A percentile compares a stretch with the other conserved stretches of the same genome.
Evolutionary conservation across 2,888 invertebrate species (phyloP).

Genomic region (Mallateleia sp.): DNA sequence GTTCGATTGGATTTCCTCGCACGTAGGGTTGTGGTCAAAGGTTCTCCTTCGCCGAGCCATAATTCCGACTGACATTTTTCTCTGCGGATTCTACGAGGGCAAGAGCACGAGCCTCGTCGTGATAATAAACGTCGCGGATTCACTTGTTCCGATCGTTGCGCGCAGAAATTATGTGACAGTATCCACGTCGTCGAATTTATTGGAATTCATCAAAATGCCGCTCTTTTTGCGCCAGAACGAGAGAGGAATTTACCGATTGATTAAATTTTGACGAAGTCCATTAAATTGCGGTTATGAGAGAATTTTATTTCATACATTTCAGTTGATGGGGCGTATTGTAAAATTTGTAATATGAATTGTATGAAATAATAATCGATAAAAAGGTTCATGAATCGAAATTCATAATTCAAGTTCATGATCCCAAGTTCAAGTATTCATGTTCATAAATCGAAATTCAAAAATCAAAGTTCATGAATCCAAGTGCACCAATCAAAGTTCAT

Average conservation of each 20-base stretch:
- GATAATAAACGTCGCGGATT: constrained; percentile 56
- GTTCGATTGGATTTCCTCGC: constrained; percentile 57
- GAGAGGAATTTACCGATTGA: constrained; percentile 7
- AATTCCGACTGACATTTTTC: constrained; percentile 56
- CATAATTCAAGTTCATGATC: too few species aligned
- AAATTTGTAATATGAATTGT: too few species aligned
- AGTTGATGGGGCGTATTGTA: too few species aligned
- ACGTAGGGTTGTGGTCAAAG: constrained; percentile 61
- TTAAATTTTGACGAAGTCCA: constrained; percentile 10
- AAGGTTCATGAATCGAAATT: too few species aligned
- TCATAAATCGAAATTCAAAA: too few species aligned
- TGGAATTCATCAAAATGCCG: constrained; percentile 30
- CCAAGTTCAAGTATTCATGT: too few species aligned
- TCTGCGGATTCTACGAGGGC: constrained; percentile 20
- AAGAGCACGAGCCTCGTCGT: constrained; percentile 4
- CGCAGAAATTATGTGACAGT: constrained; percentile 63
- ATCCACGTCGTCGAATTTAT: constrained; percentile 38
- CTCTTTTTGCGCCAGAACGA: constrained; percentile 17
- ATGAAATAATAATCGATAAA: too few species aligned
- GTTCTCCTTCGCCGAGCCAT: constrained; percentile 45
- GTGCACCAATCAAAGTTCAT: too few species aligned
- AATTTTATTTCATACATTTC: too few species aligned
- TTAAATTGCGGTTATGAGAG: neutral
- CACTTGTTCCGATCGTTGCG: constrained; percentile 50
- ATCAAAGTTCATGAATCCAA: too few species aligned